phyloP scores from a whole-genome alignment of 2,113 vertebrate genomes.

The Apteryx mantelli region DNA sequence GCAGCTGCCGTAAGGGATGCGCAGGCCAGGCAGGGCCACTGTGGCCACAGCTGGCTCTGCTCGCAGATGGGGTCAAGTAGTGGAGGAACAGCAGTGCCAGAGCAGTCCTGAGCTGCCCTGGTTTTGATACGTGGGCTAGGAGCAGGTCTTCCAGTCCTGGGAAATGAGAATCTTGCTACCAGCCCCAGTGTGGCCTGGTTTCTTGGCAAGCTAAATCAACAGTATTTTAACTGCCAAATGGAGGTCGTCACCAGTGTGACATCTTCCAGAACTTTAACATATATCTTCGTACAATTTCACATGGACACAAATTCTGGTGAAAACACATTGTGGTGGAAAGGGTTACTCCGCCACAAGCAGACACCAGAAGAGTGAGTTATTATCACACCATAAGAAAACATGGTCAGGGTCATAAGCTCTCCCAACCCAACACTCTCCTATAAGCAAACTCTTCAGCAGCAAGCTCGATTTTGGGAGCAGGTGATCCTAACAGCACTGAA shows the following conservation, averaged over 20 bases:
- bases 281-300: not conserved
- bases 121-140: not conserved
- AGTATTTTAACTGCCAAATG: not conserved
- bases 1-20: rapidly evolving
- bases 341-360: not conserved
- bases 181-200: not conserved
- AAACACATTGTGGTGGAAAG: not conserved
- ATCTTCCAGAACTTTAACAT: not conserved
- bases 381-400: no score
- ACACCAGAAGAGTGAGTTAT: no score
- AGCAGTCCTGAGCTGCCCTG: not conserved
- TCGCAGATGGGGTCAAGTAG: not conserved
- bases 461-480: not conserved
- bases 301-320: not conserved
- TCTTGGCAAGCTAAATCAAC: not conserved
- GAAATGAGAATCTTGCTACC: not conserved
- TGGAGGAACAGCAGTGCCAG: not conserved
- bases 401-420: not conserved
- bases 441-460: not conserved
- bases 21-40: not conserved
- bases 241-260: not conserved
- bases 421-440: not conserved
- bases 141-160: not conserved
- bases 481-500: not conserved
- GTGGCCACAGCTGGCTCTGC: not conserved